A percentile compares a stretch with the other conserved stretches of the same genome.
These are phyloP conservation scores for Phyto melanocephala DNA, from an alignment of 2,888 invertebrate species.

Conservation along the genomic window DNA sequence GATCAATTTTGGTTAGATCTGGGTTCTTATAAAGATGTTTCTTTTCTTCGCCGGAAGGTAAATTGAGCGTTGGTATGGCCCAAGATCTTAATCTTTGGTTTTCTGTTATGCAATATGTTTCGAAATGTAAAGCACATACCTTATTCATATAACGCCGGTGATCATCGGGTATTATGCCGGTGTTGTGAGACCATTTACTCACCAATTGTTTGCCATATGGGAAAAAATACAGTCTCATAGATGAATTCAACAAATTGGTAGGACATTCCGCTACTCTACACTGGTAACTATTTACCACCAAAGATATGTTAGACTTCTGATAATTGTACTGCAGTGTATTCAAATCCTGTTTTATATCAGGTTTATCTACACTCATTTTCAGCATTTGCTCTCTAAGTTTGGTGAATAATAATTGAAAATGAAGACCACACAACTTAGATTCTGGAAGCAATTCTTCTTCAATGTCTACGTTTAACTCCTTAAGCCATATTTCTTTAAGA, in stretches of 20 bases:
- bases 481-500: conserved; percentile 60
- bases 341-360: conserved; percentile 34
- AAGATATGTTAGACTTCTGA: conserved; percentile 60
- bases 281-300: conserved; percentile 61
- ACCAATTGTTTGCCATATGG: conserved; percentile 68
- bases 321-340: conserved; percentile 49
- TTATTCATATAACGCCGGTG: conserved; percentile 69
- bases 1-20: conserved; percentile 53
- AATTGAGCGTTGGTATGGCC: conserved; percentile 72
- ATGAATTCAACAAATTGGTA: conserved; percentile 63
- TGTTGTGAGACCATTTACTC: conserved; percentile 72
- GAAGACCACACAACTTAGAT: conserved; percentile 66
- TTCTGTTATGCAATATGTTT: conserved; percentile 68
- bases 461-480: conserved; percentile 38
- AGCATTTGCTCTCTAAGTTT: conserved; percentile 48
- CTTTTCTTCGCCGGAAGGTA: conserved; percentile 28
- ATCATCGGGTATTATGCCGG: conserved; percentile 68
- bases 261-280: conserved; percentile 62
- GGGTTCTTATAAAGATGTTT: conserved; percentile 61
- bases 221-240: conserved; percentile 70
- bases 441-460: conserved; percentile 20
- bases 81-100: conserved; percentile 70
- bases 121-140: conserved; percentile 73
- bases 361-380: not conserved
- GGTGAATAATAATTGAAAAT: conserved; percentile 61